Base-by-base conservation (phyloP, 2,797 vertebrate species). In the Notolepis coatsorum region DNA sequence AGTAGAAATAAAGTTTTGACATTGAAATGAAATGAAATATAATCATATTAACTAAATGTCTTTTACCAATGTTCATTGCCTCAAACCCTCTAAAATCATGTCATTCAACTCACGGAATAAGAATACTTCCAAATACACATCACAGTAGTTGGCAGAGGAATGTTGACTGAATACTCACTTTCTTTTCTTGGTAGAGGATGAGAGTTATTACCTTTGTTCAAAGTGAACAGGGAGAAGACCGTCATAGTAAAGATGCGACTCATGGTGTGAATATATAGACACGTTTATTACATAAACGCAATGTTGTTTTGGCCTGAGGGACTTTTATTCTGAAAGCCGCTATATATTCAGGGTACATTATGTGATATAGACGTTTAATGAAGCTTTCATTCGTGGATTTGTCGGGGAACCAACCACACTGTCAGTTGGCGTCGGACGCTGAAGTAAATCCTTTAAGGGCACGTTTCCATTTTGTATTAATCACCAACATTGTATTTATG, bases 41-140 rank as follows among this genome's bases (percentile, higher is more conserved):
- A n/a, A n/a, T 76, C 72, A 75, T 61, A 65, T 71, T 73, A 35
- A 72, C 61, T 72, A 79, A 79, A 74, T 75, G 70, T 75, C 75
- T 85, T 77, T 72, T 60, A 65, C 65, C 59, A 49, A 51, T 72
- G 79, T 73, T 48, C 68, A 76, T 80, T 65, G 3, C 64, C 75
- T 71, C 83, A 81, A n/a, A 82, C 80, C 75, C 65, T 63, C 75
- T 80, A 75, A 4, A 82, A 76, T 77, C 68, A 66, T 67, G 66
- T 61, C 73, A 65, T 80, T 83, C 77, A 75, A 63, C 61, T 51
- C 39, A 55, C 69, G 76, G 73, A 50, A 39, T 52, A 62, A 71
- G 66, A 66, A 84, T 84, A 80, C 81, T 54, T 72, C 59, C 73
- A 80, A 82, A 83, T 88, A 76, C 78, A 85, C 78, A 73, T 65